Conservation (phyloP, 2,888 invertebrate genomes). For the Apodemia duryi region DNA sequence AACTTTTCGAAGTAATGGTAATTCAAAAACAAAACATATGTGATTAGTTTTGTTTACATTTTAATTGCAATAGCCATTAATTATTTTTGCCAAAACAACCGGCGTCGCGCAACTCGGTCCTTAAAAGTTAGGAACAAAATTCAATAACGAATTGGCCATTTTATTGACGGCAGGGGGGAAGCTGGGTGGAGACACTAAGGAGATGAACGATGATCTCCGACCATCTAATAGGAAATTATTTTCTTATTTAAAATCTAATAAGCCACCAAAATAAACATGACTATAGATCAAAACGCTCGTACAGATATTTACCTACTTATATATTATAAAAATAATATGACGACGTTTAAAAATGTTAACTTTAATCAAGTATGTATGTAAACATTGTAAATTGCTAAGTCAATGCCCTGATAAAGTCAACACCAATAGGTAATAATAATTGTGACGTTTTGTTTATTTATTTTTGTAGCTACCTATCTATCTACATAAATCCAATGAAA, state of each 20-base stretch:
- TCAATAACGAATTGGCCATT: constrained; percentile 80
- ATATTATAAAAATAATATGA: background rate
- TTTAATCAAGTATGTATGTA: background rate
- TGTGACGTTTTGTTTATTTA: constrained; percentile 19
- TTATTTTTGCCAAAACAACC: constrained; percentile 67
- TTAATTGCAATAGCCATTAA: constrained; percentile 56
- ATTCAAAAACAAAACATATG: constrained; percentile 47
- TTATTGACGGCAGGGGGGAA: constrained; percentile 78
- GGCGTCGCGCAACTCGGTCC: constrained; percentile 72
- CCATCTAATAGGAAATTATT: constrained; percentile 60
- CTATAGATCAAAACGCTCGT: background rate
- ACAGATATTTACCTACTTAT: background rate
- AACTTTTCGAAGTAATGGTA: constrained; percentile 63
- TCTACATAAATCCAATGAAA: too few species aligned
- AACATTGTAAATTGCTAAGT: constrained; percentile 3
- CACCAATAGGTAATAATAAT: background rate
- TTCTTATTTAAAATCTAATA: constrained; percentile 36
- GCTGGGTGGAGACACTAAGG: constrained; percentile 68
- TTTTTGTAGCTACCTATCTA: constrained; percentile 15
- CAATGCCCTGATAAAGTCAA: constrained; percentile 10
- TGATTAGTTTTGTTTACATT: constrained; percentile 67
- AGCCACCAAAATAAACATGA: background rate
- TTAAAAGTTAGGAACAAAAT: constrained; percentile 71
- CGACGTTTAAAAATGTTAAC: too few species aligned
- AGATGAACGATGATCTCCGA: constrained; percentile 59